Percentiles rank a stretch among this genome's conserved stretches.
phyloP scores from a whole-genome alignment of 2,888 invertebrate species.

The Acleris holmiana region DNA sequence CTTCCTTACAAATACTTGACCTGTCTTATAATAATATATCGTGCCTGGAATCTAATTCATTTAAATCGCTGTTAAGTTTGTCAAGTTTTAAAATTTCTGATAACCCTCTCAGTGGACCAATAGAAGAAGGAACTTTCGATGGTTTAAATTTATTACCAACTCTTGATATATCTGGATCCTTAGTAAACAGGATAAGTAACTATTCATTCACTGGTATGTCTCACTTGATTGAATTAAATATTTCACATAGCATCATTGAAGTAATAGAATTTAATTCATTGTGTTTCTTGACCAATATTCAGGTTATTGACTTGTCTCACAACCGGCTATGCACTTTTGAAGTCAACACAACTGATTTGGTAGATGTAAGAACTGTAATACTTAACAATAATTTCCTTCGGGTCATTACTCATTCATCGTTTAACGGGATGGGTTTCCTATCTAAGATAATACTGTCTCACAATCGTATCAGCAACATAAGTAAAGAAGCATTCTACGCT shows the following conservation, averaged over 20 bases:
- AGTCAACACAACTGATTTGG: slow-evolving; percentile 58
- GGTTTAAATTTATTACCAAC: slow-evolving; percentile 58
- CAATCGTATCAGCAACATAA: slow-evolving; percentile 12
- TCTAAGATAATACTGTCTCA: slow-evolving; percentile 51
- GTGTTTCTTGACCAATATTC: slow-evolving; percentile 52
- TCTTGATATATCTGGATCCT: slow-evolving; percentile 62
- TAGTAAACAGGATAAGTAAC: slow-evolving; percentile 55
- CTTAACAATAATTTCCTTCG: slow-evolving; percentile 61
- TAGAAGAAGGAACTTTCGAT: slow-evolving; percentile 57
- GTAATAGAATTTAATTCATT: slow-evolving; percentile 61
- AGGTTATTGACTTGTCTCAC: slow-evolving; percentile 62
- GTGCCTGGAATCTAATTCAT: slow-evolving; percentile 54
- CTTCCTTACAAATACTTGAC: slow-evolving; percentile 57
- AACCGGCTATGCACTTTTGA: slow-evolving; percentile 56
- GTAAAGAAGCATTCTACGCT: slow-evolving; percentile 48
- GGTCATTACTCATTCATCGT: slow-evolving; percentile 44
- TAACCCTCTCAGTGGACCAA: slow-evolving; percentile 57
- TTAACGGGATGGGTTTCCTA: slow-evolving; percentile 50
- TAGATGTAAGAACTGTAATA: slow-evolving; percentile 49
- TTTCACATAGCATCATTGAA: slow-evolving; percentile 58
- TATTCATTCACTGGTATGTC: slow-evolving; percentile 62
- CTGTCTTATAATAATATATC: slow-evolving; percentile 63
- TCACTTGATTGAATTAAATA: slow-evolving; percentile 56
- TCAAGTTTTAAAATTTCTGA: slow-evolving; percentile 59
- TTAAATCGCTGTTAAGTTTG: slow-evolving; percentile 52